phyloP scores from a whole-genome alignment of 2,888 invertebrate genomes.

The Omphaloscelis lunosa region DNA sequence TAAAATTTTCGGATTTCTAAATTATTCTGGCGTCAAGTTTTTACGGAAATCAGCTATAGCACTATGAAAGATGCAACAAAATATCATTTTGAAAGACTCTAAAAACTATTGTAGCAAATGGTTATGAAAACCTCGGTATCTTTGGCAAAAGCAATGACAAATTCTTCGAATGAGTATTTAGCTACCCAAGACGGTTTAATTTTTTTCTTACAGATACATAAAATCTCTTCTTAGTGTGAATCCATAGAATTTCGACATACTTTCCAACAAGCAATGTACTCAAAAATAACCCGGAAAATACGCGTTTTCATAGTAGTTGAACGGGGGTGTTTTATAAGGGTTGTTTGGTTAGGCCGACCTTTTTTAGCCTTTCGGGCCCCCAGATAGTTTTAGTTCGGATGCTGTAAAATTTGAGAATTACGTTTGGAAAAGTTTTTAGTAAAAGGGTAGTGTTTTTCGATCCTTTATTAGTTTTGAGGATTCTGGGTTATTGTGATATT shows the following conservation, averaged over 20 bases:
- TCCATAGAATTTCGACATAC: not conserved
- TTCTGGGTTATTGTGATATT: conserved; percentile 58
- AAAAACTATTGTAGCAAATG: no score
- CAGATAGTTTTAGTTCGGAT: conserved; percentile 84
- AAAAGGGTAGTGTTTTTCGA: conserved; percentile 75
- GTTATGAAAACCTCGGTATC: no score
- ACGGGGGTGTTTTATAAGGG: conserved; percentile 87
- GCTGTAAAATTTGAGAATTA: conserved; percentile 84
- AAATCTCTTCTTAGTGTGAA: no score
- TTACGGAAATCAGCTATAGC: no score
- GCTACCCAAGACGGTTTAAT: no score
- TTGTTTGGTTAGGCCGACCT: conserved; percentile 90
- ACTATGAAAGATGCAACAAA: no score
- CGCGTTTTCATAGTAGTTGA: conserved; percentile 59
- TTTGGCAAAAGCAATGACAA: no score
- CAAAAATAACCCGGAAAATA: conserved; percentile 38
- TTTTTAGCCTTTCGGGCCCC: conserved; percentile 85
- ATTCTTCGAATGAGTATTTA: no score
- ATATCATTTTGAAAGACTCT: no score
- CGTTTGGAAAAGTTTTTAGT: conserved; percentile 77
- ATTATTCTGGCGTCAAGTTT: no score
- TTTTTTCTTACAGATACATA: no score
- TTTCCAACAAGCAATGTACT: conserved; percentile 53
- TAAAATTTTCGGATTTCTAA: no score
- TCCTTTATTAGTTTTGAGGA: conserved; percentile 68